Conservation (phyloP, 2,113 vertebrate species). For the Ageneiosus marmoratus region DNA sequence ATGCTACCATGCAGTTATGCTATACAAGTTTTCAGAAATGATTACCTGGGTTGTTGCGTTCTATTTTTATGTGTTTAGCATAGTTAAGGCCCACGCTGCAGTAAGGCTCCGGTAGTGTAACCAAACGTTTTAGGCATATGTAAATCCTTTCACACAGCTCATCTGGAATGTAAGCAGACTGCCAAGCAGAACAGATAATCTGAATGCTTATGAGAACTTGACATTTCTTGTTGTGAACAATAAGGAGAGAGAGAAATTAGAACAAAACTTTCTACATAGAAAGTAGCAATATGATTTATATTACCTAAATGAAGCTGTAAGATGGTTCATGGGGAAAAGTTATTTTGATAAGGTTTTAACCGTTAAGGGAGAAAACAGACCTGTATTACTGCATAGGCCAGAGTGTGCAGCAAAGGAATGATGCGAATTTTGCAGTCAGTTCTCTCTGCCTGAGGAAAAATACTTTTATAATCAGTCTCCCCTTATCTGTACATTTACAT, state of each 20-base stretch:
- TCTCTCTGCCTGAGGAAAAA: conserved; percentile 68
- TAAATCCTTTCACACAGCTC: conserved; percentile 75
- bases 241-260: background rate
- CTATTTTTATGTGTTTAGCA: conserved; percentile 73
- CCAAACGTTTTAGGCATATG: conserved; percentile 74
- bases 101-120: conserved; percentile 81
- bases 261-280: too few relatives aligned
- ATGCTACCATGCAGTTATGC: background rate
- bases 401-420: conserved; percentile 83
- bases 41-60: conserved; percentile 76
- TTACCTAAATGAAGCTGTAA: background rate
- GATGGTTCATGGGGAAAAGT: background rate
- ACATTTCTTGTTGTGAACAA: background rate
- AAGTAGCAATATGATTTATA: background rate
- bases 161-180: conserved; percentile 75
- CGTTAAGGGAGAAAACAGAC: conserved; percentile 63
- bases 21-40: background rate
- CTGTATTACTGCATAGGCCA: conserved; percentile 82
- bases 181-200: conserved; percentile 29
- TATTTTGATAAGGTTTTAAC: background rate
- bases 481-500: background rate
- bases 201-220: background rate
- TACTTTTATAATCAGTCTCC: background rate
- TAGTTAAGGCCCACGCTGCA: conserved; percentile 77
- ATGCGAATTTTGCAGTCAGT: conserved; percentile 67